These are phyloP conservation scores for Labeo calbasu DNA, from an alignment of 2,797 vertebrate genomes.

Conservation along the genomic window DNA sequence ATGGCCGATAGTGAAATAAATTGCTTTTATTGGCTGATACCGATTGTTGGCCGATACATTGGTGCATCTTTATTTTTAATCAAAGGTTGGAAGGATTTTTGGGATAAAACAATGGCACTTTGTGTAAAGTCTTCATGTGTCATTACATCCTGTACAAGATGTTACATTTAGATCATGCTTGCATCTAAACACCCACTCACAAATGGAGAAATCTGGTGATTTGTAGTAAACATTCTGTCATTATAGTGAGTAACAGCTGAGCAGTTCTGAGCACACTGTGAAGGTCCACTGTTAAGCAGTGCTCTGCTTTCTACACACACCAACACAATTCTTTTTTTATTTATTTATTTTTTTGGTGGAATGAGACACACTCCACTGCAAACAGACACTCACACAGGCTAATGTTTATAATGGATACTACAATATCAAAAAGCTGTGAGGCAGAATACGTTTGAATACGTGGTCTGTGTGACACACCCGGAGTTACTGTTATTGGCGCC, in stretches of 20 bases:
- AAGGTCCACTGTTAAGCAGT: neutral
- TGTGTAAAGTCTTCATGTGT: too few relatives aligned
- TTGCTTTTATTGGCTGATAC: too few relatives aligned
- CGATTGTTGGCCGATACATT: too few relatives aligned
- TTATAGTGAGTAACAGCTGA: neutral
- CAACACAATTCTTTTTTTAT: neutral
- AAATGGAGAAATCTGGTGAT: neutral
- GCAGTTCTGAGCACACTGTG: neutral
- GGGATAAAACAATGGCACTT: too few relatives aligned
- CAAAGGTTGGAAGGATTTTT: too few relatives aligned
- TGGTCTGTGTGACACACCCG: neutral
- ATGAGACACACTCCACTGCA: too few relatives aligned
- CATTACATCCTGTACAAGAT: too few relatives aligned
- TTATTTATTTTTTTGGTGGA: neutral
- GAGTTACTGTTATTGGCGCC: neutral
- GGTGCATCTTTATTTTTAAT: too few relatives aligned
- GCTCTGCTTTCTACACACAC: neutral
- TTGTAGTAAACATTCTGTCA: slow-evolving; percentile 16
- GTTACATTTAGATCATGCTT: too few relatives aligned
- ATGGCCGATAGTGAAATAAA: too few relatives aligned
- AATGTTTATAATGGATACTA: neutral
- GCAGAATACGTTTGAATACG: neutral
- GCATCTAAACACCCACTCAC: too few relatives aligned
- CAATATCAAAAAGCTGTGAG: neutral
- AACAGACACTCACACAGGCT: neutral